A percentile compares a stretch with the other conserved stretches of the same genome.
Conservation (phyloP, 1,140 invertebrate species). For the Musca vetustissima region DNA sequence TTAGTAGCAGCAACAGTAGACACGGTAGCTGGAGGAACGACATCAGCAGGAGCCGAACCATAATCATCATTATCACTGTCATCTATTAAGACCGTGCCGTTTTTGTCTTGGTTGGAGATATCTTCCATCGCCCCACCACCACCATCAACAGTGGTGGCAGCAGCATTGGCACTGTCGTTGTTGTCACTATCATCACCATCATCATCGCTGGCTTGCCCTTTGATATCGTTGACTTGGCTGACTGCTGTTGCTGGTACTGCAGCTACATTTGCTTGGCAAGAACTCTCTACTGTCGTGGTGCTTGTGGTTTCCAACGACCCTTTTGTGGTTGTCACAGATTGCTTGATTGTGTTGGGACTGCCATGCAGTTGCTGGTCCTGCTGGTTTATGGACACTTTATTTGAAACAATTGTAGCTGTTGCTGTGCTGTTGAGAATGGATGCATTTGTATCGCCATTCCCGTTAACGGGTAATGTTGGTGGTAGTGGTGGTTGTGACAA, state of each 20-base stretch:
- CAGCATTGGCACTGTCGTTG: background rate
- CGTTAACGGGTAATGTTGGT: slow-evolving; percentile 1
- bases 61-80: background rate
- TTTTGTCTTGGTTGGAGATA: slow-evolving; percentile 24
- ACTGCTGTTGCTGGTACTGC: background rate
- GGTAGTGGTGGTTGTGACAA: background rate
- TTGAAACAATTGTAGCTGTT: slow-evolving; percentile 1
- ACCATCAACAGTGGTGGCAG: background rate
- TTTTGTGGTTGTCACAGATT: background rate
- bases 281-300: background rate
- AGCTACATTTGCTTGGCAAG: slow-evolving; percentile 1
- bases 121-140: slow-evolving; percentile 33
- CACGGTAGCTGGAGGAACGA: too few relatives aligned
- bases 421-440: background rate
- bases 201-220: slow-evolving; percentile 1
- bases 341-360: background rate
- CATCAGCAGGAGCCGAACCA: background rate
- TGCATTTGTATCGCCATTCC: background rate
- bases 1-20: background rate
- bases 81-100: background rate
- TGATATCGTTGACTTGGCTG: background rate
- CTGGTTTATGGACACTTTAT: too few relatives aligned
- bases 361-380: background rate
- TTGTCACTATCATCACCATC: background rate
- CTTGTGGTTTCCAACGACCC: background rate